Evolutionary conservation across 2,113 vertebrate genomes (phyloP), one percentile per base, ranked within the genome.

Genomic region (Rhadina sibilatrix): DNA sequence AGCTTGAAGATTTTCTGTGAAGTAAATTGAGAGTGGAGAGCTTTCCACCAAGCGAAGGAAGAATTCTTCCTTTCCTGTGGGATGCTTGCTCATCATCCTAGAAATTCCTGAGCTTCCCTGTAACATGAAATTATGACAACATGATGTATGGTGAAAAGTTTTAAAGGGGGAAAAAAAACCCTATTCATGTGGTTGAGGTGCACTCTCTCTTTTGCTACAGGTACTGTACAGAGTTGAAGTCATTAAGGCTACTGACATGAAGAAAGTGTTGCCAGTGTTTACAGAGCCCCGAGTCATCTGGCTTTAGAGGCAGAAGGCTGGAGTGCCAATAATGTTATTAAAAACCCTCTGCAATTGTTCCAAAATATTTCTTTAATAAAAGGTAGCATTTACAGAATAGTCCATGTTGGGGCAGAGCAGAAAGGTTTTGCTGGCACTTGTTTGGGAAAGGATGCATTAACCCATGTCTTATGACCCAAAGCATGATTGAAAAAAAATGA

Each of bases 281-380:
- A 96, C 79, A 95, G 82, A 76, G 91, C 94, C 94, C 49, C 93
- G 30, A 20, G 94, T 57, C 76, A 91, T 96, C 90, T 93, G 90
- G 92, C 83, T 93, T 89, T 78, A 68, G 82, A 89, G 63, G 86
- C 56, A 96, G 71, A 54, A 79, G 59, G 66, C 87, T 96, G 74
- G 63, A 86, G 81, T 87, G 94, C 92, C 95, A 96, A 68, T 89
- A 96, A 88, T 2, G 1, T 86, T 90, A 87, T 96, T 96, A 92
- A 95, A 94, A 94, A 65, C 76, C 46, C 91, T 96, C 91, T 93
- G 57, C 74, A 0, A 90, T 78, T 82, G 90, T 95, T 97, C 91
- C 90, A 96, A 92, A 93, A 71, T 92, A 92, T 80, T 96, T 96
- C 72, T 94, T 93, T 94, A 95, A 95, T 96, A 96, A 92, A 94